phyloP scores from a whole-genome alignment of 2,797 vertebrate species.

The Tachyglossus aculeatus region DNA sequence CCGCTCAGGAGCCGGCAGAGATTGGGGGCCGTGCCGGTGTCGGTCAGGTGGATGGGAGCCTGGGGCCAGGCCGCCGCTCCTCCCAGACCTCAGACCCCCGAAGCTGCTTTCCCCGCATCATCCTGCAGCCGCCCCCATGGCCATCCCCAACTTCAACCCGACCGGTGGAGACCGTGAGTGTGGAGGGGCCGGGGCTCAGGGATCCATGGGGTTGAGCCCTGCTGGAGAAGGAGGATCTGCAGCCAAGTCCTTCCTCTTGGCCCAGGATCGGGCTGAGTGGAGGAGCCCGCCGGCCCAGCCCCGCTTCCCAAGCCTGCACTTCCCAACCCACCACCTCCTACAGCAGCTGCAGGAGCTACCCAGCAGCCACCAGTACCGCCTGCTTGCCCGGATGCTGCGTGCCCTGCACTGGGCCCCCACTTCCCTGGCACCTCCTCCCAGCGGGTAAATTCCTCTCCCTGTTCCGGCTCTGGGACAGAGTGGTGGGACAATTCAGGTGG shows the following conservation, averaged over 20 bases:
- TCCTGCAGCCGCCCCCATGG: too few species aligned
- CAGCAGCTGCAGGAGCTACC: neutral
- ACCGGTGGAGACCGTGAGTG: neutral
- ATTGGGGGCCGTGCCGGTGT: too few species aligned
- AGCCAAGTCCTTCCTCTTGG: too few species aligned
- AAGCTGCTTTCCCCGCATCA: too few species aligned
- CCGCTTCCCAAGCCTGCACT: neutral
- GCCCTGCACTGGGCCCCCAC: too few species aligned
- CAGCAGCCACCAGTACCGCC: fast-evolving
- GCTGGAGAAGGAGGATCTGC: neutral
- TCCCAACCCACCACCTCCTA: fast-evolving
- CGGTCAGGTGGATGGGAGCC: neutral
- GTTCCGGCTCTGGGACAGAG: neutral
- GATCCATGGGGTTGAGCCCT: neutral
- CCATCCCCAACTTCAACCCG: neutral
- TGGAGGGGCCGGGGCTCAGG: too few species aligned
- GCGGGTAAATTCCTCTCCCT: fast-evolving
- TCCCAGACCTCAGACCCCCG: fast-evolving
- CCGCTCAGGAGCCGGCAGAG: too few species aligned
- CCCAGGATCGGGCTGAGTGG: too few species aligned
- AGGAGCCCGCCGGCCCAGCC: neutral
- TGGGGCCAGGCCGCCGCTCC: neutral
- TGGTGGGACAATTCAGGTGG: too few species aligned
- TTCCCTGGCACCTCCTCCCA: neutral
- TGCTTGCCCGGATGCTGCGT: neutral